Evolutionary conservation across 2,113 vertebrate species (phyloP).

Genomic region (Scolopax mira): DNA sequence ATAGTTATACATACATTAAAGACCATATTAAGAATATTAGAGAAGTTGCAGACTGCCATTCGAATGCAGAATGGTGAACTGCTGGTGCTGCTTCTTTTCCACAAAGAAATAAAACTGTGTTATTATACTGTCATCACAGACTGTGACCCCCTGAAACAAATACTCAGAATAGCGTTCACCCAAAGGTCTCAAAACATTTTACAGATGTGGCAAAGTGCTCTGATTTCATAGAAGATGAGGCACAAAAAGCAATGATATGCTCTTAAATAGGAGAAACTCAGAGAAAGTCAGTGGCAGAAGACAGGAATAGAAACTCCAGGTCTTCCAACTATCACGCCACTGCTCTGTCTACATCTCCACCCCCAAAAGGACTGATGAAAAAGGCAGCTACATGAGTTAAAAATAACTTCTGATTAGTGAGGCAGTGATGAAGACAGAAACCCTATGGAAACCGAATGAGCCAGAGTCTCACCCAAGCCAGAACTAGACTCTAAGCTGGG

Average conservation of each 20-base stretch:
- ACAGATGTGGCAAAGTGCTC: background rate
- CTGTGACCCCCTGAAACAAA: background rate
- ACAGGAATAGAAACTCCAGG: background rate
- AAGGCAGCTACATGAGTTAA: background rate
- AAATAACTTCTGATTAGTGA: background rate
- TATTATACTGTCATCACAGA: background rate
- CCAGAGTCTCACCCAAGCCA: background rate
- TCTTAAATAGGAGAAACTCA: background rate
- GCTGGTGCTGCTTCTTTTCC: background rate
- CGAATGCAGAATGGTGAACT: background rate
- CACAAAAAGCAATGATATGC: background rate
- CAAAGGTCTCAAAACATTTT: background rate
- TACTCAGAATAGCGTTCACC: background rate
- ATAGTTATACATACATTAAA: background rate
- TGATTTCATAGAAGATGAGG: background rate
- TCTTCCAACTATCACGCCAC: background rate
- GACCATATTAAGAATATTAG: background rate
- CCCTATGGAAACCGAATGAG: background rate
- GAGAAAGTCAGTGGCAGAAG: background rate
- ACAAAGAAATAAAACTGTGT: background rate
- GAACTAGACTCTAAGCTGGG: background rate
- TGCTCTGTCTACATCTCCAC: background rate
- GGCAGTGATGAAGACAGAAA: background rate
- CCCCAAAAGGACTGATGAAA: slow-evolving; percentile 10
- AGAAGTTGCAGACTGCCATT: background rate